Evolutionary conservation across 1,140 invertebrate species (phyloP), one percentile per base, ranked within the genome.

Genomic region (Brachionus paranguensis): DNA sequence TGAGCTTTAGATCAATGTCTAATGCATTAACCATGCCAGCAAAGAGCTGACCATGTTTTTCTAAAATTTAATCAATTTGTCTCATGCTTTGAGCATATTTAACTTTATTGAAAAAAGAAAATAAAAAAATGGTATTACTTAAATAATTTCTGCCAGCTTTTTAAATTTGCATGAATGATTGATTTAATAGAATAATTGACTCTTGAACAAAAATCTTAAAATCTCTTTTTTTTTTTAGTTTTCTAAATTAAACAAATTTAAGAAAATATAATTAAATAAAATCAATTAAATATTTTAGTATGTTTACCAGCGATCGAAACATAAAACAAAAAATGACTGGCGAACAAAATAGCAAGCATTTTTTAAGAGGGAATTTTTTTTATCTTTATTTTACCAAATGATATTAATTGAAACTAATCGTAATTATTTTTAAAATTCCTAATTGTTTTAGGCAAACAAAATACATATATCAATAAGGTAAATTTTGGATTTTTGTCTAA

Each of bases 131-230:
- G 47, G 3, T 17, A n/a, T 17, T 53, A n/a, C 47, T 65, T 27
- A 65, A 68, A 68, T n/a, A 68, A 68, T 29, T 33, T 68, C n/a
- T 37, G 14, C 33, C 33, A 68, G 27, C n/a, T 68, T 41, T 41
- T 17, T 3, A 72, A 72, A 72, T 72, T 72, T 72, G 68, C 68
- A 72, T 24, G 68, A 72, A 72, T 72, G 68, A 72, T 72, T 72
- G 37, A 72, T 72, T 72, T 72, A 45, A 72, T 72, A 72, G 68
- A 72, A 72, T 72, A 72, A 72, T 72, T 72, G 68, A 72, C 68
- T 72, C 41, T 72, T n/a, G 37, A 72, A 72, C 33, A 41, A 72
- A 70, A 72, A 72, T 72, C 68, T 72, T 72, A 41, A 72, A 72
- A 72, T 43, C 68, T 72, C 43, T 60, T 60, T 60, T 20, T 60